Evolutionary conservation across 2,888 invertebrate species (phyloP).

Genomic region (Microctonus brassicae): DNA sequence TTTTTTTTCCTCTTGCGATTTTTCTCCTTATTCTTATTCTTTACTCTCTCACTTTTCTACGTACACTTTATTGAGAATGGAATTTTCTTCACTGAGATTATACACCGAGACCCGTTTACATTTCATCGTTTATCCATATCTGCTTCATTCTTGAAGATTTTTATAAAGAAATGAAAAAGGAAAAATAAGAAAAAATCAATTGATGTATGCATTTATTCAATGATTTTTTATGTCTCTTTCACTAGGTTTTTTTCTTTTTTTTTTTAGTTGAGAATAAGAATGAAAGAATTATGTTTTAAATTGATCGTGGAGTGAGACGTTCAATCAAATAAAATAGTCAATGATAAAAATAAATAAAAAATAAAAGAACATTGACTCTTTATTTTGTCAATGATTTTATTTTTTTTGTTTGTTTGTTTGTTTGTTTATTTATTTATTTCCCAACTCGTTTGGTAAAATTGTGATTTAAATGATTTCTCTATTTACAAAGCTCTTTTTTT

Average conservation of each 20-base stretch:
- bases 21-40: not conserved
- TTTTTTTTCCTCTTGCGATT: not conserved
- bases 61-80: constrained; percentile 18
- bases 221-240: not conserved
- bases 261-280: too few species aligned
- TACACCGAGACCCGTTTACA: constrained; percentile 15
- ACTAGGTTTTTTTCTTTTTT: not conserved
- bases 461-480: too few species aligned
- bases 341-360: too few species aligned
- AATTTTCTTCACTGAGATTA: constrained; percentile 26
- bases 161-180: not conserved
- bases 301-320: too few species aligned
- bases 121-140: constrained; percentile 15
- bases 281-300: too few species aligned
- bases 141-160: not conserved
- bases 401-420: too few species aligned
- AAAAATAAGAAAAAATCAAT: not conserved
- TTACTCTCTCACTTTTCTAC: not conserved
- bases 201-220: not conserved
- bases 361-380: too few species aligned
- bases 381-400: too few species aligned
- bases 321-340: too few species aligned
- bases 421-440: too few species aligned
- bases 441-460: too few species aligned
- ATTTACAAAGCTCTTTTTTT: not conserved